Evolutionary conservation across 2,113 vertebrate genomes (phyloP), one percentile per base, ranked within the genome.

Genomic region (Ammodytes dubius): DNA sequence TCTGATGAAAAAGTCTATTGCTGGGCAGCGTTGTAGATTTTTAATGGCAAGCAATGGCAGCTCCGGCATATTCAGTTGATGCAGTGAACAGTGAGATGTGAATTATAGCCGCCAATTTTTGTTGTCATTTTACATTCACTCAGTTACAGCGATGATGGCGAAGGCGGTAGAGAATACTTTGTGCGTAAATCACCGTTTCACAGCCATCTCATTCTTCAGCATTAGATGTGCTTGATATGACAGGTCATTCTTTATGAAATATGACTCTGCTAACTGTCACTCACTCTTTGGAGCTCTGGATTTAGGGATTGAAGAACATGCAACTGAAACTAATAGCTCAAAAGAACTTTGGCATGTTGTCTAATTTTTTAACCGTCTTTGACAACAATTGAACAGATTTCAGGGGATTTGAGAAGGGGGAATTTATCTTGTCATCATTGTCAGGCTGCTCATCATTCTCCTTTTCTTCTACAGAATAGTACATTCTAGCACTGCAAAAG

Each of bases 91-190:
- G 10, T 47, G 42, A 82, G 61, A 86, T 76, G 77, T 88, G 71
- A 92, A 89, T 88, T 77, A 89, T 84, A 61, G 73, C 56, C 39
- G 50, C 68, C 77, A 88, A 77, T 83, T 86, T 81, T 73, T 71
- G 42, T 69, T 87, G 84, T 89, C 82, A 81, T 84, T 86, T 87
- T 70, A 70, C 73, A 70, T 84, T 76, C 52, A 7, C 50, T 47
- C 40, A 37, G 14, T 82, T 82, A 61, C 70, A 71, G 40, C 2
- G 0, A 72, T 52, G n/a, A 85, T 78, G 73, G 88, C 74, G 56
- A 80, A 81, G 66, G 58, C 14, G 14, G 49, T 14, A 45, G 46
- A 46, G 56, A 15, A 40, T 39, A 58, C 70, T n/a, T n/a, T 27
- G n/a, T 47, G 61, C 5, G 2, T 49, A 59, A 82, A 70, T 27